Conservation (phyloP, 2,888 invertebrate species). For the Ligdia adustata region DNA sequence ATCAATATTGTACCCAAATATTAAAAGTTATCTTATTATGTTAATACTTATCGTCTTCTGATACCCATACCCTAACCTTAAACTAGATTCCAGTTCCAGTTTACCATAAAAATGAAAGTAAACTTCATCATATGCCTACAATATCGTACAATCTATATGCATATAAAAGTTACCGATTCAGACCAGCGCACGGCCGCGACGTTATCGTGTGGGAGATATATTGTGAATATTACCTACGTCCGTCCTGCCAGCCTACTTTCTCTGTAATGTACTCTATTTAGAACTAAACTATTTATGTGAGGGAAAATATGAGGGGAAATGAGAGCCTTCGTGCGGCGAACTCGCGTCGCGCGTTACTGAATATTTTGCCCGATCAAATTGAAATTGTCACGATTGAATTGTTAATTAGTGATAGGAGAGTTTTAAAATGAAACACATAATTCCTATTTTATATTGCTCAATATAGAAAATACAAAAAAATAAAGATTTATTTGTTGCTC, state of each 20-base stretch:
- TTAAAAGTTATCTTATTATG: too few species aligned
- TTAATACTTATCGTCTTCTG: too few species aligned
- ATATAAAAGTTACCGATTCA: conserved; percentile 39
- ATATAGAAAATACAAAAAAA: too few species aligned
- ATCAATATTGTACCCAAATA: too few species aligned
- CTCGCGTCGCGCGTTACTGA: conserved; percentile 4
- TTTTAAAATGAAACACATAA: neutral
- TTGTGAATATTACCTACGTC: conserved; percentile 49
- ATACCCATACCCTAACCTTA: too few species aligned
- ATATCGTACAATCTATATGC: conserved; percentile 45
- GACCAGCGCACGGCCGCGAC: conserved; percentile 29
- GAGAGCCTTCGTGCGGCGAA: conserved; percentile 10
- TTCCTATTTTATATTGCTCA: neutral
- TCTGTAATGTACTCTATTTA: conserved; percentile 39
- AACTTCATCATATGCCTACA: conserved; percentile 25
- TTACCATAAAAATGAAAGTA: too few species aligned
- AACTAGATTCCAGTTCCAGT: too few species aligned
- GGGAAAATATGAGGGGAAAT: conserved; percentile 20
- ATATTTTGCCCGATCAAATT: conserved; percentile 8
- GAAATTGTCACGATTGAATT: too few species aligned
- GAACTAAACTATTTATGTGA: conserved; percentile 29
- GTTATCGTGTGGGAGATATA: conserved; percentile 52
- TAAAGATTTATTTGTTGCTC: too few species aligned
- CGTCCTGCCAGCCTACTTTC: conserved; percentile 41
- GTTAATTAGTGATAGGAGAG: neutral